Base-by-base conservation (phyloP, 2,888 invertebrate species). In the Dasypogon diadema region DNA sequence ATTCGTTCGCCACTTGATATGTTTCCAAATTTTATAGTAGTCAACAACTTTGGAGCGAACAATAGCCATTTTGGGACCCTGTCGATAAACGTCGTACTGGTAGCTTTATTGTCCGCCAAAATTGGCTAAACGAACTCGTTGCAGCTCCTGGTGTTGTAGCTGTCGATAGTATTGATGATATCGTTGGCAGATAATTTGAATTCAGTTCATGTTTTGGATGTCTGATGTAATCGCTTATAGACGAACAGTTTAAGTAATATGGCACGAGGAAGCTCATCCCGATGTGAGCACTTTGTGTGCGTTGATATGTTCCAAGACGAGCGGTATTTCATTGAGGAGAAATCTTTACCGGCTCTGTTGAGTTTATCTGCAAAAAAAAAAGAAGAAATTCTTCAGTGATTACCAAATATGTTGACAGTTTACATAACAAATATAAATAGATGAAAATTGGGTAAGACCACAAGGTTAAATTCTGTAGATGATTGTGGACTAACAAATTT, bases 21-120 rank as follows among this genome's bases (percentile, higher is more conserved):
- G 92, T 87, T 92, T 92, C 91, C 92, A 92, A 89, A 91, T 90
- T 88, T 91, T 91, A 86, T 84, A 83, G 81, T 84, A 85, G 81
- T 85, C 84, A 83, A 82, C 82, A 80, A 82, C 76, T 48, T 30
- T 58, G 73, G 60, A 70, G 42, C 73, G 63, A 54, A 60, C 76
- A 73, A 76, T 73, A 72, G 78, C 78, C 78, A 78, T 78, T 75
- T 76, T 78, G 77, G 46, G 65, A 34, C 37, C 6, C 72, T 74
- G 68, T 70, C 22, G 60, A 60, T 60, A 48, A 22, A 70, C 34
- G 51, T 70, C 26, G 24, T 46, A 54, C 22, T 70, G 18, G 30
- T 18, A 34, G 30, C 34, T 30, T 54, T 56, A 54, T 70, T 26
- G 21, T 30, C 16, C 26, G 22, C 65, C 26, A 24, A 42, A 68